Evolutionary conservation across 2,797 vertebrate genomes (phyloP).

Genomic region (Selene dorsalis): DNA sequence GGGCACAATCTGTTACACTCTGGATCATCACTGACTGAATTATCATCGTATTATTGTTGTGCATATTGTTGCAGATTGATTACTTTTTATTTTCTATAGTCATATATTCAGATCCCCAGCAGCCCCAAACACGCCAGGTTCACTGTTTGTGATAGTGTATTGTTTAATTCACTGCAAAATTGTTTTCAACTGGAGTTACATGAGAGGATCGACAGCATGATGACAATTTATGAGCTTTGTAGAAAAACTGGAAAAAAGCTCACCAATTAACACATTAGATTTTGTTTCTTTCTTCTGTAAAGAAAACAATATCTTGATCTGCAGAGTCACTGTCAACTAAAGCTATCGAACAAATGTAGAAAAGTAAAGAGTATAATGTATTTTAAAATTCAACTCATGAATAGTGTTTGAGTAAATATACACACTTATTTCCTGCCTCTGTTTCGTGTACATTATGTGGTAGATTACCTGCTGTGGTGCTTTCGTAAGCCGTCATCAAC

Average conservation of each 20-base stretch:
- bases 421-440: neutral
- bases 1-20: neutral
- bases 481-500: conserved; percentile 40
- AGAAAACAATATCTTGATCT: neutral
- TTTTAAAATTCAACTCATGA: neutral
- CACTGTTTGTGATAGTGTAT: too few species aligned
- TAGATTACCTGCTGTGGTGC: conserved; percentile 45
- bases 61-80: too few species aligned
- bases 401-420: neutral
- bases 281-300: neutral
- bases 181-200: too few species aligned
- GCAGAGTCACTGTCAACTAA: neutral
- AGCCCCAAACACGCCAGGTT: too few species aligned
- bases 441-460: conserved; percentile 16
- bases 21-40: conserved; percentile 18
- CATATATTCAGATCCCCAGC: too few species aligned
- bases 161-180: neutral
- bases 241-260: neutral
- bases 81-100: too few species aligned
- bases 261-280: too few species aligned
- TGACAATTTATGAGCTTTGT: neutral
- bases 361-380: neutral
- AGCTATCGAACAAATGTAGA: neutral
- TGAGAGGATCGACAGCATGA: too few species aligned
- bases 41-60: too few species aligned